Evolutionary conservation across 2,888 invertebrate genomes (phyloP), one percentile per base, ranked within the genome.

Genomic region (Euplagia quadripunctaria): DNA sequence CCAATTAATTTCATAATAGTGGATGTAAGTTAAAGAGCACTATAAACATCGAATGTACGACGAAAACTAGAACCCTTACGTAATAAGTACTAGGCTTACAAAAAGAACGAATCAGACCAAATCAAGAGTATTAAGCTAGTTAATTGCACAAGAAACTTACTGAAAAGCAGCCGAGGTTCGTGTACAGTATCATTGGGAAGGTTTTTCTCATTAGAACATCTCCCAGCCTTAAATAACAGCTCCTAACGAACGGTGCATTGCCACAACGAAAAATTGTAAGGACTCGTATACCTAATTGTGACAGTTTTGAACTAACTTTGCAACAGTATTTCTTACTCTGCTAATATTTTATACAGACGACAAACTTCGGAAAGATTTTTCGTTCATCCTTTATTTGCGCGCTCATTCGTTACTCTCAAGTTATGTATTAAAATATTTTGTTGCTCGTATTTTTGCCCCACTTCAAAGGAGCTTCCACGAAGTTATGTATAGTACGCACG

Each of bases 181-280:
- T 88, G 85, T 86, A 82, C 82, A 82, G 85, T 86, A 89, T 88
- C 87, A 89, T 85, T 88, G 87, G 77, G 82, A 85, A 75, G 90
- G 87, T 91, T 93, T 93, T 92, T 92, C 91, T 93, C 91, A 91
- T 93, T 91, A 93, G 86, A 83, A 81, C 78, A 83, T 83, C 81
- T 86, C 80, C 82, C 76, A 81, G 81, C 81, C 84, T 84, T 84
- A 88, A 88, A 90, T 90, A 91, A 87, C 86, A 84, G 80, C 77
- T 83, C 81, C 85, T 91, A 90, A 91, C 87, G 88, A 92, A 90
- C 86, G 87, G 86, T 86, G 86, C 81, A 82, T 78, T 76, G 81
- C 80, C 79, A 79, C 78, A 80, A 84, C 81, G 79, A 85, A 85
- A 70, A 81, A 84, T 78, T 68, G 64, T 65, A 61, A 70, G 52